A percentile compares a stretch with the other conserved stretches of the same genome.
These are phyloP conservation scores for Smutsia gigantea DNA, from an alignment of 2,797 vertebrate genomes.

Conservation along the genomic window DNA sequence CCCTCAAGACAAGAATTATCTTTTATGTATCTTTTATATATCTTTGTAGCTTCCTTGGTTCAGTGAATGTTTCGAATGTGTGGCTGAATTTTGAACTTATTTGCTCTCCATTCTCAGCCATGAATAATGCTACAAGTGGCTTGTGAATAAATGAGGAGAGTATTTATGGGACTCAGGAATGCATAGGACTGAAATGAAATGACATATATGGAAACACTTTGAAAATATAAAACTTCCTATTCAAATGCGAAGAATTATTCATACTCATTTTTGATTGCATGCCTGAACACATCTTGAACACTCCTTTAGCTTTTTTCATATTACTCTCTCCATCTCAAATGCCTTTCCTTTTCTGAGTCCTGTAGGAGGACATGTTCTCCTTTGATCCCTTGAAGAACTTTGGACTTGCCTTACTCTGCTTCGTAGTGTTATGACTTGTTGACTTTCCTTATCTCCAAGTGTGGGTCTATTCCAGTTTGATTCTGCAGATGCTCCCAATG, in stretches of 20 bases:
- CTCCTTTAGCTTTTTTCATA: neutral
- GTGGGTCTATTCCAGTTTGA: neutral
- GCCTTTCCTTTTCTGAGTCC: neutral
- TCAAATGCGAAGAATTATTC: neutral
- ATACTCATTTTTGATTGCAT: constrained; percentile 2
- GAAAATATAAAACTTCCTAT: neutral
- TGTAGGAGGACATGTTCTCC: neutral
- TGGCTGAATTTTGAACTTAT: constrained; percentile 9
- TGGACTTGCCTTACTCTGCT: neutral
- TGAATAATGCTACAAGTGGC: constrained; percentile 30
- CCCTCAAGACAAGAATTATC: neutral
- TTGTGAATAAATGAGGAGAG: constrained; percentile 5
- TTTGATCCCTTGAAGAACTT: neutral
- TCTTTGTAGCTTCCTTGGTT: neutral
- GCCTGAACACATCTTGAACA: neutral
- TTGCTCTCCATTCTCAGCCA: constrained; percentile 28
- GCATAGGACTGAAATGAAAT: neutral
- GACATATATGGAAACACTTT: neutral
- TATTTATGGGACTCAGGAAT: constrained; percentile 19
- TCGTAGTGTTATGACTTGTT: constrained; percentile 13
- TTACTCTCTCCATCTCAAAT: neutral
- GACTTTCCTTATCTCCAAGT: constrained; percentile 50
- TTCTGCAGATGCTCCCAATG: neutral
- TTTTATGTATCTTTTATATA: neutral
- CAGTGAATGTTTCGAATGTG: neutral